A percentile compares a stretch with the other conserved stretches of the same genome.
Evolutionary conservation across 2,113 vertebrate species (phyloP).

Genomic region (Eira barbara): DNA sequence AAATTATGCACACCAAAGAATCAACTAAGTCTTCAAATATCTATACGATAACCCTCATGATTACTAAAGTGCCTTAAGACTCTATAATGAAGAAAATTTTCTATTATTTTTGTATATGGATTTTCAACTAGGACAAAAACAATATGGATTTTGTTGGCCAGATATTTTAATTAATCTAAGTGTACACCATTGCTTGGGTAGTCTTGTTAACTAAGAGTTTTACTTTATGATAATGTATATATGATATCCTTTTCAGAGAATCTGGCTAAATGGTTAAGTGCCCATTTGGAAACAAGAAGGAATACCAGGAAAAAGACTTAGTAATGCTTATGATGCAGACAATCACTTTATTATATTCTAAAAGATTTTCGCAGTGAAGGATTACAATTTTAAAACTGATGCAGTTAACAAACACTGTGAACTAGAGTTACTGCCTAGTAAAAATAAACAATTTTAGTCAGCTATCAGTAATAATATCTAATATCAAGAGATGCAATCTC

Average conservation of each 20-base stretch:
- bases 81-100: neutral
- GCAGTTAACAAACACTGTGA: slow-evolving; percentile 16
- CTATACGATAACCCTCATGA: neutral
- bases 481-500: neutral
- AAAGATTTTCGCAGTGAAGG: neutral
- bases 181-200: neutral
- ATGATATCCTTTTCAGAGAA: neutral
- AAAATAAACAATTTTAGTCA: neutral
- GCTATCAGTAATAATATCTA: neutral
- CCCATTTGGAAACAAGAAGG: neutral
- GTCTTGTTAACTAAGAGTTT: slow-evolving; percentile 6
- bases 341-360: slow-evolving; percentile 26
- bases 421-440: neutral
- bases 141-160: neutral
- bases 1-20: neutral
- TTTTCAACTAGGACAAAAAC: slow-evolving; percentile 42
- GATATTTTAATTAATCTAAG: slow-evolving; percentile 32
- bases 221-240: neutral
- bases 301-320: neutral
- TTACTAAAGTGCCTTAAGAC: neutral
- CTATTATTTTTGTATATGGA: neutral
- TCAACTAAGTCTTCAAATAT: slow-evolving; percentile 1
- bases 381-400: neutral
- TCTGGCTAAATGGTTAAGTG: neutral
- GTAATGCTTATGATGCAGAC: neutral